A percentile compares a stretch with the other conserved stretches of the same genome.
These are phyloP conservation scores for Oppia nitens DNA, from an alignment of 1,140 invertebrate species.

Conservation along the genomic window DNA sequence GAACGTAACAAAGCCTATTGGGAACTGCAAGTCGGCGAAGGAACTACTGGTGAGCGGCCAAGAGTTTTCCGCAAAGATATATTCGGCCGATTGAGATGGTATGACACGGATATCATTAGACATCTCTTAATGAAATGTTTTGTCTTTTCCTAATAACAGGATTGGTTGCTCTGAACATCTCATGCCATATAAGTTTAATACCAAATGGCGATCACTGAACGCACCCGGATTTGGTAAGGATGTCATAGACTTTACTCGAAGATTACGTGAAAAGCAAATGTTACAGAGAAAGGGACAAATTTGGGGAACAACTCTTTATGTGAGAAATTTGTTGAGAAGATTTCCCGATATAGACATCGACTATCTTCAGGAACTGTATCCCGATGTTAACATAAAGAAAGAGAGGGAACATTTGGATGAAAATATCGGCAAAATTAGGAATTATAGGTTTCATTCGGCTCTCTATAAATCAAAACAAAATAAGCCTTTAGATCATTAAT, in stretches of 20 bases:
- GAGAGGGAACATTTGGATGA: slow-evolving; percentile 11
- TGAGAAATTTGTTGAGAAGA: slow-evolving; percentile 44
- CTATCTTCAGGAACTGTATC: slow-evolving; percentile 50
- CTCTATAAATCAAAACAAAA: slow-evolving; percentile 10
- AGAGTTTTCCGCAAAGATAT: slow-evolving; percentile 36
- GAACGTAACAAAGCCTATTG: slow-evolving; percentile 85
- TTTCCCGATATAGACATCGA: slow-evolving; percentile 59
- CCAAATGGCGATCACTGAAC: slow-evolving; percentile 16
- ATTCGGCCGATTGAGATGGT: slow-evolving; percentile 21
- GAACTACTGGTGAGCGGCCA: slow-evolving; percentile 52
- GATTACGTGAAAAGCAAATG: slow-evolving; percentile 14
- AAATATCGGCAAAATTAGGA: not conserved
- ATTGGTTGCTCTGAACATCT: slow-evolving; percentile 19
- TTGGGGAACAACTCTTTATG: slow-evolving; percentile 27
- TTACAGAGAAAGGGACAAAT: not conserved
- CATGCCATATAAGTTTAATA: slow-evolving; percentile 20
- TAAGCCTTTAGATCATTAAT: not conserved
- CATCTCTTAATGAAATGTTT: not conserved
- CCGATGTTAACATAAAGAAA: slow-evolving; percentile 34
- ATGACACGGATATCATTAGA: not conserved
- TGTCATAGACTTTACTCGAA: slow-evolving; percentile 17
- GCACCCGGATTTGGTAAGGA: slow-evolving; percentile 14
- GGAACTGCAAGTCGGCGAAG: slow-evolving; percentile 62
- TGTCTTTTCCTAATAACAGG: slow-evolving; percentile 11
- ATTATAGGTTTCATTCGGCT: not conserved